Evolutionary conservation across 2,888 invertebrate genomes (phyloP).

Genomic region (Eupithecia abbreviata): DNA sequence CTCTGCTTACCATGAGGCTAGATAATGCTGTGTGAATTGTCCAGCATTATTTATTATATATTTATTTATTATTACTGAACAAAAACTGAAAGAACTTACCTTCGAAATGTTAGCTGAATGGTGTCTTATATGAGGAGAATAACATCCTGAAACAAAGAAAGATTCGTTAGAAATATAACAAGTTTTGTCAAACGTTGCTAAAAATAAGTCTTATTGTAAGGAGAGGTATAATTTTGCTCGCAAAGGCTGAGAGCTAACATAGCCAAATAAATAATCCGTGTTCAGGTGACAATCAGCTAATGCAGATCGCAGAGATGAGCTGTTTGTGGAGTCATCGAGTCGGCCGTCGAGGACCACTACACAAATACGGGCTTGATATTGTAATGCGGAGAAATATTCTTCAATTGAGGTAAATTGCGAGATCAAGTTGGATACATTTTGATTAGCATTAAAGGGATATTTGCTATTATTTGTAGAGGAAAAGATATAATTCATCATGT

Average conservation of each 20-base stretch:
- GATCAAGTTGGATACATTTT: not conserved
- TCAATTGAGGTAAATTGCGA: not conserved
- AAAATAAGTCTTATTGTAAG: not conserved
- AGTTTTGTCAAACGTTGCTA: not conserved
- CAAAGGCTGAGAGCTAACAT: not conserved
- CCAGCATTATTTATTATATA: too few relatives aligned
- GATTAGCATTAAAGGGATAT: not conserved
- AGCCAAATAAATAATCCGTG: slow-evolving; percentile 22
- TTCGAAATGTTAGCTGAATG: slow-evolving; percentile 75
- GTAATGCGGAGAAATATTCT: not conserved
- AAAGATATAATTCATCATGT: not conserved
- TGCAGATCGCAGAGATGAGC: slow-evolving; percentile 51
- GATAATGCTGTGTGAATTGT: too few relatives aligned
- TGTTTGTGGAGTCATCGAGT: slow-evolving; percentile 68
- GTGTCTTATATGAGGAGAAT: slow-evolving; percentile 78
- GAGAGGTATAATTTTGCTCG: not conserved
- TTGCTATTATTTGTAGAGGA: not conserved
- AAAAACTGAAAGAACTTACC: slow-evolving; percentile 56
- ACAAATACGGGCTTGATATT: slow-evolving; percentile 19
- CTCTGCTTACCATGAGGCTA: too few relatives aligned
- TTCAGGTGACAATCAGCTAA: slow-evolving; percentile 65
- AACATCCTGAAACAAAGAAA: slow-evolving; percentile 78
- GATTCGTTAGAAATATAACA: slow-evolving; percentile 26
- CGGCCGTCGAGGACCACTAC: slow-evolving; percentile 37
- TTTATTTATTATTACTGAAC: too few relatives aligned